Base-by-base conservation (phyloP, 2,888 invertebrate genomes). In the Troides aeacus region DNA sequence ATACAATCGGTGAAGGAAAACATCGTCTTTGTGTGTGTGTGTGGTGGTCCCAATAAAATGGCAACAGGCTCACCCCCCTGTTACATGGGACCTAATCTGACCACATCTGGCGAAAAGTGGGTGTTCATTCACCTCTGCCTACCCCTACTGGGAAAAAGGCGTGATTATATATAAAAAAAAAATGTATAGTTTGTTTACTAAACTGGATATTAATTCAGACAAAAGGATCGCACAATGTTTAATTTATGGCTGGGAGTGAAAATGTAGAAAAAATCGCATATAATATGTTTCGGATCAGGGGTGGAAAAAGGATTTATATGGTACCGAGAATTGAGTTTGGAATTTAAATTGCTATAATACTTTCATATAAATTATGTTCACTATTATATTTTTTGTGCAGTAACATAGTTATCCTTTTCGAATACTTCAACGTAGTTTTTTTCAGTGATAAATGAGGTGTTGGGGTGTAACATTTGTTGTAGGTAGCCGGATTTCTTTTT, bases 181-280 rank as follows among this genome's bases (percentile, higher is more conserved):
- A 21, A 21, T 46, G 15, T 46, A 46, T 77, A 75, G 77, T 77
- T 77, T 67, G 72, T 74, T 74, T 76, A 76, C 76, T 46, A 77
- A 70, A 75, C 68, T 71, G 70, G 66, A 75, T 78, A 80, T 81
- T 77, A 76, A 79, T 78, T 79, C 74, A 75, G 74, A 76, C 72
- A 66, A 67, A 70, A 71, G 66, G 75, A 76, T 79, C 75, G 72
- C 74, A 75, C 71, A 65, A 60, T 71, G 62, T 66, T 70, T 73
- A 68, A 70, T 72, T 70, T 69, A 65, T 64, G 39, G 24, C n/a
- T 60, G 69, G 18, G 46, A 59, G 15, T 66, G 57, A 17, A 56
- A 39, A 50, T 46, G n/a, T 58, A 69, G 62, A 57, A 64, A 42
- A 61, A 64, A 56, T 65, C 46, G 57, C 30, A 65, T 64, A 30